These are phyloP conservation scores for Melopsittacus undulatus DNA, from an alignment of 2,797 vertebrate genomes.

Conservation along the genomic window DNA sequence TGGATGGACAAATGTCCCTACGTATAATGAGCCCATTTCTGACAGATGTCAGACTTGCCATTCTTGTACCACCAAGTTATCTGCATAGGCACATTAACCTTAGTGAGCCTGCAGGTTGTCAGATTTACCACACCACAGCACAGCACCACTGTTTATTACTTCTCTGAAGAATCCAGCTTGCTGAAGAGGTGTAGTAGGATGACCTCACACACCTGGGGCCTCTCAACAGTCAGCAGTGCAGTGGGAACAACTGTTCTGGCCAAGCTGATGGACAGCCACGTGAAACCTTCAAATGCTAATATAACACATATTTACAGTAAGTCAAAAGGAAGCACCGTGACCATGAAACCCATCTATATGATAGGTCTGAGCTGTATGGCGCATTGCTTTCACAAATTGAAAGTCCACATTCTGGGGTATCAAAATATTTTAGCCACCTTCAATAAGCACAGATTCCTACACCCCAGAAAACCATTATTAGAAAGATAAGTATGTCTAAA, in stretches of 20 bases:
- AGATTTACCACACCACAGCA: not conserved
- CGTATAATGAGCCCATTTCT: not conserved
- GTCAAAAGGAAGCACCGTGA: not conserved
- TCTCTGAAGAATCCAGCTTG: not conserved
- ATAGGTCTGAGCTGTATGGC: not conserved
- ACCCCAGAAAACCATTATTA: not conserved
- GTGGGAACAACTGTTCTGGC: not conserved
- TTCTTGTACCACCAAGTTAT: not conserved
- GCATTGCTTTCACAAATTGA: not conserved
- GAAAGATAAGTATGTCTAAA: not conserved
- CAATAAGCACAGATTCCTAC: not conserved
- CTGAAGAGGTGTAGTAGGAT: not conserved
- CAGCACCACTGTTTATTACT: not conserved
- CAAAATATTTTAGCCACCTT: not conserved
- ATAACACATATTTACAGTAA: not conserved
- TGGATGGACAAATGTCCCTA: not conserved
- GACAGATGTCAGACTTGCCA: not conserved
- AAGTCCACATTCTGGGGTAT: not conserved
- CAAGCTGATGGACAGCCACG: not conserved
- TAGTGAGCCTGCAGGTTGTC: not conserved
- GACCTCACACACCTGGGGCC: not conserved
- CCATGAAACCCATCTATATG: not conserved
- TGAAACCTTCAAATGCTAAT: not conserved
- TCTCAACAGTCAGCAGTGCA: not conserved
- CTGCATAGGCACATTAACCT: not conserved